Percentiles rank a stretch among this genome's conserved stretches.
Evolutionary conservation across 2,797 vertebrate genomes (phyloP).

Genomic region (Distichodus sexfasciatus): DNA sequence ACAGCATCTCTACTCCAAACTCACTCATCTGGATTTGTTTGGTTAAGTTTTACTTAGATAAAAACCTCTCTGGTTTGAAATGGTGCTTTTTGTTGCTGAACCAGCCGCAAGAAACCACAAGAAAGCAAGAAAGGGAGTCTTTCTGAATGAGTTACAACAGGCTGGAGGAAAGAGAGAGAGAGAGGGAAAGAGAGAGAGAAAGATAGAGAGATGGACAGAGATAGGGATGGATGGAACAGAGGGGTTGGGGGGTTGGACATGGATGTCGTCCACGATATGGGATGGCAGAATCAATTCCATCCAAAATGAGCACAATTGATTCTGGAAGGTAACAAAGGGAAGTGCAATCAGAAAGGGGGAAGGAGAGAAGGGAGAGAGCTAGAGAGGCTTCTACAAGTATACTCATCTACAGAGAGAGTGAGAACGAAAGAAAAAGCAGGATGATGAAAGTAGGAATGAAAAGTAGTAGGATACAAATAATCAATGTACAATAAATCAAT

Average conservation of each 20-base stretch:
- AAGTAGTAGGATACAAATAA: background rate
- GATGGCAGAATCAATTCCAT: conserved; percentile 66
- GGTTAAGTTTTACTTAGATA: no score
- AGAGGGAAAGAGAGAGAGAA: no score
- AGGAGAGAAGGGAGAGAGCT: background rate
- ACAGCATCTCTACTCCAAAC: no score
- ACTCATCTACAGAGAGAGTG: background rate
- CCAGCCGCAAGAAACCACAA: conserved; percentile 20
- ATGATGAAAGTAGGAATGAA: background rate
- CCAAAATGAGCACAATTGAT: conserved; percentile 71
- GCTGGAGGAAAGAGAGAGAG: conserved; percentile 29
- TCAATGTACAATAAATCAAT: no score
- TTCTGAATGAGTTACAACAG: conserved; percentile 35
- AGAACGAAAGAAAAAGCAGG: background rate
- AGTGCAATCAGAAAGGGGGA: conserved; percentile 36
- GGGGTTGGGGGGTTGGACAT: conserved; percentile 34
- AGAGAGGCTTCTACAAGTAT: background rate
- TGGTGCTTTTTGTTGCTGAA: conserved; percentile 60
- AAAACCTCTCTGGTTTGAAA: no score
- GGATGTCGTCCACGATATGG: conserved; percentile 59
- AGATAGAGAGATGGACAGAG: conserved; percentile 33
- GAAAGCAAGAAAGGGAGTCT: background rate
- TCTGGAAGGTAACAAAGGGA: conserved; percentile 62
- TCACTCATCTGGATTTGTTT: no score
- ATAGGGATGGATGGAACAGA: conserved; percentile 43